Conservation (phyloP, 1,140 invertebrate genomes). For the Palaemon carinicauda region DNA sequence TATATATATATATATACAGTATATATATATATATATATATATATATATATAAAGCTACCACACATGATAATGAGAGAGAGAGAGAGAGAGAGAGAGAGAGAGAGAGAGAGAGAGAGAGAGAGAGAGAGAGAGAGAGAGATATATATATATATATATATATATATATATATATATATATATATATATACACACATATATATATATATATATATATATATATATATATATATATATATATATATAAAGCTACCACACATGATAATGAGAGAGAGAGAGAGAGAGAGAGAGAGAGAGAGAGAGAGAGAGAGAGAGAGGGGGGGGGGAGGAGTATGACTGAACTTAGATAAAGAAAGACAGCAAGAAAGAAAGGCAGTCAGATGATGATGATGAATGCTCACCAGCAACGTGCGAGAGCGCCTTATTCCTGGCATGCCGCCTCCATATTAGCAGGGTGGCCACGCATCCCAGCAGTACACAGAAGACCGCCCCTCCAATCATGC, state of each 20-base stretch:
- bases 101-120: not conserved
- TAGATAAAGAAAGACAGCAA: not conserved
- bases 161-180: too few relatives aligned
- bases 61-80: not conserved
- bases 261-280: not conserved
- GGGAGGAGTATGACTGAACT: not conserved
- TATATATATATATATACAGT: too few relatives aligned
- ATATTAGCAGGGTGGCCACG: not conserved
- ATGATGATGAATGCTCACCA: not conserved
- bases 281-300: not conserved
- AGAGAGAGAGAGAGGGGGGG: too few relatives aligned
- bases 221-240: too few relatives aligned
- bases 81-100: not conserved
- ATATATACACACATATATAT: too few relatives aligned
- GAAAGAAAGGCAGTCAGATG: not conserved
- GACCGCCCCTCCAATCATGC: slow-evolving; percentile 27
- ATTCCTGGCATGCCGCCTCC: slow-evolving; percentile 21
- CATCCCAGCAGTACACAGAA: slow-evolving; percentile 18
- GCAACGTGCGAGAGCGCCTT: slow-evolving; percentile 15
- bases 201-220: too few relatives aligned
- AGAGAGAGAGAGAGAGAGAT: too few relatives aligned
- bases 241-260: too few relatives aligned
- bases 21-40: too few relatives aligned
- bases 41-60: too few relatives aligned
- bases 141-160: too few relatives aligned